phyloP scores from a whole-genome alignment of 2,797 vertebrate genomes.

The Zenarchopterus dispar region DNA sequence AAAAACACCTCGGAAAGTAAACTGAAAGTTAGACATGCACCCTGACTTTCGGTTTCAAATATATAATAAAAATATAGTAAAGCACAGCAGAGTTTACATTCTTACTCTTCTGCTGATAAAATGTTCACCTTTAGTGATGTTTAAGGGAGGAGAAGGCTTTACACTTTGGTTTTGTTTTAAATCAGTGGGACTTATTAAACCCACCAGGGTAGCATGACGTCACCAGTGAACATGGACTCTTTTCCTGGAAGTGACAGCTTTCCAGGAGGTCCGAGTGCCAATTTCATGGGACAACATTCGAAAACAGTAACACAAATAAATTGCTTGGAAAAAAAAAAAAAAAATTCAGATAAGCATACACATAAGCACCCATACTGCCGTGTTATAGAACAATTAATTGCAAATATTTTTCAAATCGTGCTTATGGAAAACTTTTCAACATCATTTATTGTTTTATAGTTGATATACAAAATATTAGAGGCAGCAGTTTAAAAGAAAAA shows the following conservation, averaged over 20 bases:
- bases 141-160: background rate
- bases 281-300: slow-evolving; percentile 31
- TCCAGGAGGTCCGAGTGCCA: slow-evolving; percentile 29
- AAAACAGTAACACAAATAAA: slow-evolving; percentile 42
- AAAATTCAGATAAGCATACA: background rate
- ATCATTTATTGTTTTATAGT: no score
- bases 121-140: no score
- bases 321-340: slow-evolving; percentile 31
- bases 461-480: no score
- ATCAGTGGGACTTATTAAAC: slow-evolving; percentile 17
- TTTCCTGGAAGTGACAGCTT: slow-evolving; percentile 41
- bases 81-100: background rate
- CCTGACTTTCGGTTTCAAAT: no score
- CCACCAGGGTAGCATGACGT: slow-evolving; percentile 29
- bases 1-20: background rate
- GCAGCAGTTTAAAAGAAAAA: no score
- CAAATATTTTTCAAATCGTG: no score
- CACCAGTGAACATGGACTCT: slow-evolving; percentile 23
- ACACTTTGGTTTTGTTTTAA: slow-evolving; percentile 12
- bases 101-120: background rate
- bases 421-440: background rate
- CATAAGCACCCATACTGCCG: slow-evolving; percentile 14
- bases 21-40: background rate
- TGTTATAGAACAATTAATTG: slow-evolving; percentile 1
- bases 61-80: background rate